Evolutionary conservation across 2,888 invertebrate genomes (phyloP), one percentile per base, ranked within the genome.

Genomic region (Acanthosepion pharaonis): DNA sequence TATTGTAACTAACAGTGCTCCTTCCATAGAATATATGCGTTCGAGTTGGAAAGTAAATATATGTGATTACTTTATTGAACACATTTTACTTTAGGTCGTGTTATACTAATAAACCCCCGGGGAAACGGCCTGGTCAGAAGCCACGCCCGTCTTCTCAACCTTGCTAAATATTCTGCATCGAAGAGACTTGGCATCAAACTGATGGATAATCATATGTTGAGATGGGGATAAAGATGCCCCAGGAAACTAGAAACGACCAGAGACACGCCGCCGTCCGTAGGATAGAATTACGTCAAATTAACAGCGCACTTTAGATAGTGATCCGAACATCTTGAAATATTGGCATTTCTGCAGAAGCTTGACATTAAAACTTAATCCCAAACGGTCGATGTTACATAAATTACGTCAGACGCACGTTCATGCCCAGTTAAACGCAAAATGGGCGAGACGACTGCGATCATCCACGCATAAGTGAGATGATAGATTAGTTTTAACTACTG

Each of bases 281-380:
- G 78, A 78, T 78, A 78, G n/a, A 78, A 78, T 78, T 78, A 78
- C 78, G 78, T n/a, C 4, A n/a, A 78, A 78, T 78, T 78, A 78
- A n/a, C n/a, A 78, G 78, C 20, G 18, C n/a, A n/a, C n/a, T 78
- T 33, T n/a, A 33, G 78, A 78, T 78, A 78, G n/a, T 0, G 15
- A 78, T 78, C 78, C 78, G 78, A n/a, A 78, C 78, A 78, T n/a
- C 78, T n/a, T n/a, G n/a, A 78, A n/a, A 78, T 78, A 78, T 78
- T 78, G 78, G n/a, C 5, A 78, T 78, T 78, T 78, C 78, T 11
- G n/a, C 15, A 11, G n/a, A 78, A n/a, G n/a, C 33, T 33, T 5
- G n/a, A n/a, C 78, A 78, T 78, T 78, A 78, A 78, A 78, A 78
- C 78, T n/a, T 78, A 78, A 78, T 78, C 78, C 78, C 78, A 78